These are phyloP conservation scores for Cisticola juncidis DNA, from an alignment of 2,113 vertebrate species.

Conservation along the genomic window DNA sequence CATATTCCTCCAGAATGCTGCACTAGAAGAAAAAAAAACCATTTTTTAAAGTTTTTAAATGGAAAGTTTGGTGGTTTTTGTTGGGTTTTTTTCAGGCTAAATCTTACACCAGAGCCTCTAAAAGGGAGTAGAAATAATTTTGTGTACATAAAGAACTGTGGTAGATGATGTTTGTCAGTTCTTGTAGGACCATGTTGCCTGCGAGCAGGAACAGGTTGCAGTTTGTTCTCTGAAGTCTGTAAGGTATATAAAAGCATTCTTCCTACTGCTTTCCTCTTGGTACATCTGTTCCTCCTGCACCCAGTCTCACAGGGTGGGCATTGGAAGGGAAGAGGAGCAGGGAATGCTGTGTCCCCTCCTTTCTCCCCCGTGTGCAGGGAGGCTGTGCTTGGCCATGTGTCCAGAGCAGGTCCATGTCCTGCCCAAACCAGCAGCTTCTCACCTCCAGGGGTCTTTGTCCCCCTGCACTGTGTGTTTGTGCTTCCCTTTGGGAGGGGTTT, in stretches of 20 bases:
- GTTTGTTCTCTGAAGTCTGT: neutral
- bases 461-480: neutral
- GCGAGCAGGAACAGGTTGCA: neutral
- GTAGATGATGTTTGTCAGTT: neutral
- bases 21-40: neutral
- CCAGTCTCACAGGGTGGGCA: neutral
- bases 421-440: neutral
- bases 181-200: neutral
- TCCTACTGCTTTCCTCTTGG: neutral
- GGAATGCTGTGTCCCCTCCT: fast-evolving
- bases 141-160: neutral
- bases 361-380: fast-evolving
- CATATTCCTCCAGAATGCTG: neutral
- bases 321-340: neutral
- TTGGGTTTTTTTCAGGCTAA: neutral
- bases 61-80: neutral
- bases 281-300: neutral
- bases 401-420: neutral
- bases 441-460: neutral
- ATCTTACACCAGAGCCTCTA: neutral
- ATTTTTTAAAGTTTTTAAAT: neutral
- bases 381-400: fast-evolving
- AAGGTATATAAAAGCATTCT: neutral
- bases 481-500: neutral
- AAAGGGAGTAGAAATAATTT: neutral